These are phyloP conservation scores for Burhinus oedicnemus DNA, from an alignment of 2,113 vertebrate species.

Conservation along the genomic window DNA sequence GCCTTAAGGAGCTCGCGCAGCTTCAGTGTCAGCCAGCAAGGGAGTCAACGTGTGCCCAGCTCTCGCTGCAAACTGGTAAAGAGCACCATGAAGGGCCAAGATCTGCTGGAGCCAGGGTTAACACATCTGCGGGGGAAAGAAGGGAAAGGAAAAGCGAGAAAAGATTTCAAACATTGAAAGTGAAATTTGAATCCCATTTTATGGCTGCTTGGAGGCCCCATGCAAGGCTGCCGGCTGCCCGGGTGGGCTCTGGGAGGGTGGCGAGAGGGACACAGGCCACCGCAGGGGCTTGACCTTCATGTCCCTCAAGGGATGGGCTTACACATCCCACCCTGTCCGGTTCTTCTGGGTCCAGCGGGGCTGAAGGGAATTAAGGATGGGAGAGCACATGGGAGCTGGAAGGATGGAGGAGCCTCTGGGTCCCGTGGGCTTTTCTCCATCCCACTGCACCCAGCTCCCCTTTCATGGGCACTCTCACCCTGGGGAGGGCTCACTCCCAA, in stretches of 20 bases:
- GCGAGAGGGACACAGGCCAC: fast-evolving
- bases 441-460: neutral
- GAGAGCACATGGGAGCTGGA: neutral
- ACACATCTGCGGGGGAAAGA: neutral
- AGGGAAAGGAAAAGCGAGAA: neutral
- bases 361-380: neutral
- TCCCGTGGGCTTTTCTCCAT: neutral
- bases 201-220: neutral
- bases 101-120: neutral
- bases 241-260: neutral
- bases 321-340: neutral
- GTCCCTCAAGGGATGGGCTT: neutral
- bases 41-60: neutral
- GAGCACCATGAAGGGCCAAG: fast-evolving
- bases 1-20: neutral
- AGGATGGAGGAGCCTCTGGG: neutral
- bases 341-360: fast-evolving
- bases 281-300: fast-evolving
- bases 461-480: neutral
- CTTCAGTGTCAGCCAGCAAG: neutral
- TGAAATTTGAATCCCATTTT: neutral
- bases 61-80: neutral
- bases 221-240: neutral
- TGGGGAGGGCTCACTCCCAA: neutral
- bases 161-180: neutral